A percentile compares a stretch with the other conserved stretches of the same genome.
Evolutionary conservation across 2,888 invertebrate genomes (phyloP).

Genomic region (Zygogramma bicolorata): DNA sequence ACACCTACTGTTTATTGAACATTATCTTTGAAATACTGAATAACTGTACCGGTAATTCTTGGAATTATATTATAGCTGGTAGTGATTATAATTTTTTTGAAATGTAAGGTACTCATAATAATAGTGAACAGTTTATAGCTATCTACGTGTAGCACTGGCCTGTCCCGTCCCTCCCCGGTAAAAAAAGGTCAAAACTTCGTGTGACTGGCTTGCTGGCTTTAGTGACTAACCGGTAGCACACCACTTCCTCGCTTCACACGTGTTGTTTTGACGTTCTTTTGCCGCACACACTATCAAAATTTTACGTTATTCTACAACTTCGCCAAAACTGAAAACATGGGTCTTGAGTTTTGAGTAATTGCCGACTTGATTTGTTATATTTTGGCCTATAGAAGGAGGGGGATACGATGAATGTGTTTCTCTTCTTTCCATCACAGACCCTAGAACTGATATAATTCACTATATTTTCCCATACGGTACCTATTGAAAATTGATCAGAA

Average conservation of each 20-base stretch:
- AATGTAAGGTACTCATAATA: constrained; percentile 9
- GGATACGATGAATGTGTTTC: constrained; percentile 11
- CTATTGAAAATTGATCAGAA: no score
- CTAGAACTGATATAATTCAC: background rate
- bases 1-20: background rate
- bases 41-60: background rate
- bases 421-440: background rate
- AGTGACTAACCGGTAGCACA: constrained; percentile 68
- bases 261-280: constrained; percentile 69
- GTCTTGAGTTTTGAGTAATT: constrained; percentile 34
- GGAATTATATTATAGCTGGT: background rate
- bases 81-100: background rate
- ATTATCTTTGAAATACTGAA: background rate
- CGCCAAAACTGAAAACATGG: constrained; percentile 33
- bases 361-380: constrained; percentile 27
- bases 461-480: background rate
- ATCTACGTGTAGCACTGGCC: constrained; percentile 74
- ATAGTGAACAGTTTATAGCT: constrained; percentile 35
- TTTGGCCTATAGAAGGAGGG: constrained; percentile 3
- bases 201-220: constrained; percentile 68
- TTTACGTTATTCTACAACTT: constrained; percentile 21
- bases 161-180: constrained; percentile 68
- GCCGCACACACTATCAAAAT: constrained; percentile 64
- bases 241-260: constrained; percentile 65
- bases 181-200: constrained; percentile 68